Evolutionary conservation across 2,888 invertebrate genomes (phyloP), one percentile per base, ranked within the genome.

Genomic region (Idaea aversata): DNA sequence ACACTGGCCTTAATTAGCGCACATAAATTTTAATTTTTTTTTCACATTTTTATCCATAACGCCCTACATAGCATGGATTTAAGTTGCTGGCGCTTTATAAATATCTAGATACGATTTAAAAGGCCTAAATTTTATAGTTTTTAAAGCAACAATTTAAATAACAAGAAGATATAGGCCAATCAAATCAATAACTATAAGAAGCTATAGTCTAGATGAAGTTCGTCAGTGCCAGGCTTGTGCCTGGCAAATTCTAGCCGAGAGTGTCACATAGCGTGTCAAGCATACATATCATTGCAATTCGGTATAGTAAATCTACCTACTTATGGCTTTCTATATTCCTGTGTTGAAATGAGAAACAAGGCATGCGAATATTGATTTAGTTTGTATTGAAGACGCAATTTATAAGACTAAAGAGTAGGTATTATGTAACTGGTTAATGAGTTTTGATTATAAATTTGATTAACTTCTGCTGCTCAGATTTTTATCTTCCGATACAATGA

Each of bases 221-320:
- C 60, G 66, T 68, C 68, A 75, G 78, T 82, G 72, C 76, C 85
- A 83, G 77, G 74, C 71, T 62, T 77, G 82, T 83, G 71, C 85
- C 86, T 83, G 87, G 83, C 70, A 63, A 70, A 75, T 78, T 79
- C 75, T 75, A 74, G 75, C 75, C 80, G 78, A 83, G 78, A 83
- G 67, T 74, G 67, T 74, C 61, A 67, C 72, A 80, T 87, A 68
- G 83, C 87, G 80, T 86, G 85, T 67, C 75, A 75, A 67, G 69
- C 71, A 65, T 73, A 72, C 71, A 72, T 83, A 76, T 74, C 77
- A 71, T 78, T 77, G 47, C 10, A 47, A 47, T 47, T 13, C 47
- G 47, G 7, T 47, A 47, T 47, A 13, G 47, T 47, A 47, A 47
- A 47, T 47, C 10, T 47, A 47, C 13, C 6, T 38, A 38, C 38